Evolutionary conservation across 2,888 invertebrate genomes (phyloP), one percentile per base, ranked within the genome.

Genomic region (Diachrysia chrysitis): DNA sequence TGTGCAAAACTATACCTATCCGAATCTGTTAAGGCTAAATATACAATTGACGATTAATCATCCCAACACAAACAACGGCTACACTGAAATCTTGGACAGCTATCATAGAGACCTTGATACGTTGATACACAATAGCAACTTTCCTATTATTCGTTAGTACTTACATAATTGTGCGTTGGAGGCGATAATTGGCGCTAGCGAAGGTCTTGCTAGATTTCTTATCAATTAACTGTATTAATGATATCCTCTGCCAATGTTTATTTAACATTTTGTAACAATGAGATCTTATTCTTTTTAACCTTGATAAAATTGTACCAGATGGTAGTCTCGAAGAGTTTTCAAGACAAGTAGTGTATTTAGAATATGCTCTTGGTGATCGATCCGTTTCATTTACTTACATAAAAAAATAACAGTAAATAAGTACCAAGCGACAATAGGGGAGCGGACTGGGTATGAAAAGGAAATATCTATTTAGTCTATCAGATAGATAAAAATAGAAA

Each of bases 171-270:
- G 42, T 48, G 48, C 35, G 56, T 57, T 54, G 55, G 64, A 32
- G 37, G 19, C 21, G 25, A 29, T 69, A 61, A 78, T 78, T 64
- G 48, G 25, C 42, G 46, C 12, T 42, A 21, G 54, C 51, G 68
- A 71, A 73, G 79, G 76, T 58, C 60, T 62, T 55, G 32, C 51
- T 16, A 60, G 67, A 69, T 81, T 79, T 81, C 79, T 81, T 81
- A 66, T 71, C 63, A 55, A 81, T 81, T 78, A 69, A 37, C 10
- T 14, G 21, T 60, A 69, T 77, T 58, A 61, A 54, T 55, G 35
- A 62, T 58, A 67, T 76, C 76, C 79, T 63, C 59, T 51, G 12
- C 46, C 58, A 9, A 25, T 75, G 55, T 64, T 64, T 64, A 68
- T 64, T 29, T 51, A 60, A 59, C 51, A 60, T 42, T 17, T 10